Base-by-base conservation (phyloP, 2,797 vertebrate genomes). In the Cossypha caffra region DNA sequence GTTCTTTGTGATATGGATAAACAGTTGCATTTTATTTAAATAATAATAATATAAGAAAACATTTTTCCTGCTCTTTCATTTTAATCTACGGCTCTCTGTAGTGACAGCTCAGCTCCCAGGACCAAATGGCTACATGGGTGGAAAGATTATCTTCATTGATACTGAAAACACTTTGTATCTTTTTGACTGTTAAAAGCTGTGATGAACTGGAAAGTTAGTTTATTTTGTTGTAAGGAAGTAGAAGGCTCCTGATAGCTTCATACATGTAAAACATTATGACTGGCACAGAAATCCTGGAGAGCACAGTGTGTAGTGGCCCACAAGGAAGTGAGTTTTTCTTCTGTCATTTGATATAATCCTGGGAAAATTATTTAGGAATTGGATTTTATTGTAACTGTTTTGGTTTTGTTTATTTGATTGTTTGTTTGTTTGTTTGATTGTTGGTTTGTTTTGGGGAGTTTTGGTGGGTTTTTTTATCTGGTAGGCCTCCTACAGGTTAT, bases 121-220 rank as follows among this genome's bases (percentile, higher is more conserved):
- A 89, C 97, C 98, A 48, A 98, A 98, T 4, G 98, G 99, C 64
- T 99, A 99, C 96, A 97, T 98, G 4, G 99, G 99, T 84, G 99
- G 99, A 91, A 99, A 99, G 96, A 98, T 99, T 83, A 99, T 99
- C 97, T 99, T 99, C 97, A 99, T 99, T 42, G 99, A 99, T 96
- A 99, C 99, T 24, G 99, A 99, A 98, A 98, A 99, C 97, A 99
- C 99, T 82, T 99, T 99, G 99, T 99, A 99, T 99, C 99, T 98
- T 98, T 98, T 94, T 92, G 62, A 79, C 55, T 94, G 91, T 75
- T 89, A 64, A 52, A 93, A 93, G 58, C 67, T 95, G 42, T 4
- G 28, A 77, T 37, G 74, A 40, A 90, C 38, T 87, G 38, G 40
- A 51, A 84, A 61, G 58, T 52, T 26, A 54, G 35, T 67, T 71